Evolutionary conservation across 1,140 invertebrate genomes (phyloP), one percentile per base, ranked within the genome.

Genomic region (Apis laboriosa): DNA sequence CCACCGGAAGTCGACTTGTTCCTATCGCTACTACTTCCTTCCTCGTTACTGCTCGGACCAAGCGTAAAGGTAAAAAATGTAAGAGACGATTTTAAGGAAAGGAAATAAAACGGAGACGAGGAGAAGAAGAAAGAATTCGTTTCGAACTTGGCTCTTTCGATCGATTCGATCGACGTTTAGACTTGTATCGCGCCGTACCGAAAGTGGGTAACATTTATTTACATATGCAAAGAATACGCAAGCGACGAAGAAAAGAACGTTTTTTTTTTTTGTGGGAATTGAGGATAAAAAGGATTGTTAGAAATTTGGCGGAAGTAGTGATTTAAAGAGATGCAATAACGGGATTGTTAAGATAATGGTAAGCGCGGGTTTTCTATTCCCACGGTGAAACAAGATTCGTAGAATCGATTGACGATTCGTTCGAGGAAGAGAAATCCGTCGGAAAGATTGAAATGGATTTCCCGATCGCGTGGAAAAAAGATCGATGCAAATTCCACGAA

Each of bases 341-440:
- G 19, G 43, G 11, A 73, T 72, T 34, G 58, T 43, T 9, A 24
- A 63, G 68, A 72, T 28, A 80, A 80, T 63, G 51, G 43, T 53
- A 43, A 63, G 51, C 21, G 67, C 43, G n/a, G 17, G n/a, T 70
- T 78, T 60, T 61, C 55, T 51, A 67, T 79, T 80, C 77, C 58
- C 77, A 80, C 77, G 77, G 60, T 63, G 24, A 7, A n/a, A n/a
- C 49, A 19, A 56, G 77, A 72, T 73, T 80, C 77, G 49, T 19
- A 13, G 77, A 80, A 80, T 77, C 72, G 58, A 75, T 75, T 56
- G n/a, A 49, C 28, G 28, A 64, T 55, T 80, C 60, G 34, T 4
- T 34, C 34, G 51, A 19, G 51, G 60, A 80, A 80, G 28, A 80
- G 77, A 80, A 80, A 80, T 80, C 70, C 15, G 58, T 21, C 28